Conservation (phyloP, 92 coral and sea anemone species). For the Zoanthus sansibaricus region DNA sequence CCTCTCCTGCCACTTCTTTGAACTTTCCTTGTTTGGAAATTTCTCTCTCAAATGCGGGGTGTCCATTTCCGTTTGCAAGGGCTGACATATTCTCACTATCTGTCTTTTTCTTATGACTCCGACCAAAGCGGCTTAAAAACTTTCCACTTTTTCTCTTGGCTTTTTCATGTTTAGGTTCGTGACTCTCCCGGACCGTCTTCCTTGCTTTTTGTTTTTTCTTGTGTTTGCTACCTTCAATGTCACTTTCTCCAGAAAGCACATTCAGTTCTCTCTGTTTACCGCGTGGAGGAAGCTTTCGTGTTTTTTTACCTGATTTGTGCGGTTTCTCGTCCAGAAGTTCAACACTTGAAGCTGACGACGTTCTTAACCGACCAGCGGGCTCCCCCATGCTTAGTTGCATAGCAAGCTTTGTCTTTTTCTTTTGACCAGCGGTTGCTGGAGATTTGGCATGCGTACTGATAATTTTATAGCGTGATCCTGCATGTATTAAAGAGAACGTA, state of each 20-base stretch:
- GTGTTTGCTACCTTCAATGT: conserved; percentile 29
- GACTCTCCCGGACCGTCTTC: conserved; percentile 11
- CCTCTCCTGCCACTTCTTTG: conserved; percentile 29
- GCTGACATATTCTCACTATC: conserved; percentile 28
- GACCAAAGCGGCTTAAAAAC: conserved; percentile 44
- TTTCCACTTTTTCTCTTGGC: conserved; percentile 40
- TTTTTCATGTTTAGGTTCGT: conserved; percentile 28
- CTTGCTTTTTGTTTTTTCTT: conserved; percentile 36
- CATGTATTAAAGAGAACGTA: background rate
- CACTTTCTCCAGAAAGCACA: conserved; percentile 31
- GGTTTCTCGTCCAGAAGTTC: conserved; percentile 29
- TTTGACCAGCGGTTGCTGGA: conserved; percentile 27
- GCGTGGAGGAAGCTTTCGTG: background rate
- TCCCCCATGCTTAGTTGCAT: conserved; percentile 44
- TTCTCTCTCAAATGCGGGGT: background rate
- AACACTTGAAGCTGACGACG: conserved; percentile 35
- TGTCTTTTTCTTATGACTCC: conserved; percentile 25
- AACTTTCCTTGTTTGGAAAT: conserved; percentile 22
- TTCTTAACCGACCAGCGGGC: conserved; percentile 27
- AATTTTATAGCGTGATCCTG: conserved; percentile 35
- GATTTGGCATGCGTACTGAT: conserved; percentile 44
- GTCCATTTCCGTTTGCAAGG: conserved; percentile 12
- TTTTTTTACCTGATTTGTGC: conserved; percentile 20
- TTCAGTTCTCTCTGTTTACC: background rate
- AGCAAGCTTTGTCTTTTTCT: conserved; percentile 35